These are phyloP conservation scores for Schrankia costaestrigalis DNA, from an alignment of 2,888 invertebrate species.

Conservation along the genomic window DNA sequence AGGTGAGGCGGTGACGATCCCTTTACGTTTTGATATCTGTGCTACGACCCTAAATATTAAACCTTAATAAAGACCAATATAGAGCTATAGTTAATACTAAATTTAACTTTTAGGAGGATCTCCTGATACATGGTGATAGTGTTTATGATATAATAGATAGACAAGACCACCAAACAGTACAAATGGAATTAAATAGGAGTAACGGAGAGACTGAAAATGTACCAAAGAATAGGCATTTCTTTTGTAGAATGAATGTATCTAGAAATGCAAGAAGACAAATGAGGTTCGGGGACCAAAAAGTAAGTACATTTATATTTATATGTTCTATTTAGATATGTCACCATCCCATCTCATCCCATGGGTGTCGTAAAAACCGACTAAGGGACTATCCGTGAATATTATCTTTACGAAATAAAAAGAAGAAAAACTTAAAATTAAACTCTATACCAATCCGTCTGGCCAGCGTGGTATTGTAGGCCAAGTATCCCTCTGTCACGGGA, in stretches of 20 bases:
- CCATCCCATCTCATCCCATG: not conserved
- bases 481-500: too few relatives aligned
- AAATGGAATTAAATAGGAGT: slow-evolving; percentile 90
- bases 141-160: slow-evolving; percentile 99
- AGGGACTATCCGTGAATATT: too few relatives aligned
- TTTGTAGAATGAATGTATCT: slow-evolving; percentile 99
- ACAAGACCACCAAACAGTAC: slow-evolving; percentile 98
- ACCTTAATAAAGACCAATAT: too few relatives aligned
- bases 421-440: too few relatives aligned
- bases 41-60: too few relatives aligned
- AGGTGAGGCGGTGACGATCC: too few relatives aligned
- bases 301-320: slow-evolving; percentile 57
- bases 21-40: too few relatives aligned
- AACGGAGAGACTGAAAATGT: slow-evolving; percentile 78
- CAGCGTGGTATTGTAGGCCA: too few relatives aligned
- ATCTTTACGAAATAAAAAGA: too few relatives aligned
- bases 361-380: too few relatives aligned
- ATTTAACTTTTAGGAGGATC: slow-evolving; percentile 90
- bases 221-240: slow-evolving; percentile 88
- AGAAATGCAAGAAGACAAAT: slow-evolving; percentile 97
- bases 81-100: too few relatives aligned
- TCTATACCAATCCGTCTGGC: too few relatives aligned
- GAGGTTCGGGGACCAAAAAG: slow-evolving; percentile 99
- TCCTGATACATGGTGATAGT: slow-evolving; percentile 98
- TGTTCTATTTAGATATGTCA: not conserved